These are phyloP conservation scores for Mycetomoellerius zeteki DNA, from an alignment of 1,140 invertebrate genomes.

Conservation along the genomic window DNA sequence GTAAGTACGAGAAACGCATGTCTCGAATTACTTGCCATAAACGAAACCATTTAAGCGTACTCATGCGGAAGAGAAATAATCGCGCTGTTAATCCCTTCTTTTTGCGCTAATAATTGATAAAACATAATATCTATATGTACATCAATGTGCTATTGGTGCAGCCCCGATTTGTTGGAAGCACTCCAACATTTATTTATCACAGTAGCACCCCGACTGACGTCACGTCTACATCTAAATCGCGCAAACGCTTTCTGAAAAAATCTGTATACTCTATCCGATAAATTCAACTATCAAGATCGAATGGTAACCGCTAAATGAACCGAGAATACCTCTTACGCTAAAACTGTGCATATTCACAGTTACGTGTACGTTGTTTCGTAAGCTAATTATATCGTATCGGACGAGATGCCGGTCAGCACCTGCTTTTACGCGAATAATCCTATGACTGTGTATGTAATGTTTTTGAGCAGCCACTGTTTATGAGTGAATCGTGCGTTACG, in stretches of 20 bases:
- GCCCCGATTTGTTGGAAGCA: slow-evolving; percentile 23
- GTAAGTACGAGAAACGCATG: slow-evolving; percentile 10
- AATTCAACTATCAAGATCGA: slow-evolving; percentile 32
- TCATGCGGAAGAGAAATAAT: not conserved
- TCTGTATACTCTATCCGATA: not conserved
- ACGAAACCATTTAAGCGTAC: slow-evolving; percentile 2
- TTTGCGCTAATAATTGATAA: slow-evolving; percentile 39
- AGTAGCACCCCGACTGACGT: slow-evolving; percentile 56
- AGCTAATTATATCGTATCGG: slow-evolving; percentile 13
- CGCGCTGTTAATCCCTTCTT: not conserved
- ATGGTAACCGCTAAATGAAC: not conserved
- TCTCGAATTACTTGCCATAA: slow-evolving; percentile 8
- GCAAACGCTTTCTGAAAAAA: slow-evolving; percentile 15
- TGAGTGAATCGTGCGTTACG: slow-evolving; percentile 24
- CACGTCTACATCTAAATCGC: slow-evolving; percentile 28
- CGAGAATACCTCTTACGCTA: not conserved
- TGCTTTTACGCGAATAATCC: not conserved
- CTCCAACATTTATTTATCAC: slow-evolving; percentile 59
- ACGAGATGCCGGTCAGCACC: not conserved
- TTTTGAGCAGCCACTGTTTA: slow-evolving; percentile 4
- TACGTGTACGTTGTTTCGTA: slow-evolving; percentile 10
- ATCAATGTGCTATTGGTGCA: slow-evolving; percentile 49
- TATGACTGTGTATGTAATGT: slow-evolving; percentile 1
- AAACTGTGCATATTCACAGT: slow-evolving; percentile 19
- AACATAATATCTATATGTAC: slow-evolving; percentile 53